Percentiles rank a stretch among this genome's conserved stretches.
Evolutionary conservation across 2,797 vertebrate species (phyloP).

Genomic region (Falco novaeseelandiae): DNA sequence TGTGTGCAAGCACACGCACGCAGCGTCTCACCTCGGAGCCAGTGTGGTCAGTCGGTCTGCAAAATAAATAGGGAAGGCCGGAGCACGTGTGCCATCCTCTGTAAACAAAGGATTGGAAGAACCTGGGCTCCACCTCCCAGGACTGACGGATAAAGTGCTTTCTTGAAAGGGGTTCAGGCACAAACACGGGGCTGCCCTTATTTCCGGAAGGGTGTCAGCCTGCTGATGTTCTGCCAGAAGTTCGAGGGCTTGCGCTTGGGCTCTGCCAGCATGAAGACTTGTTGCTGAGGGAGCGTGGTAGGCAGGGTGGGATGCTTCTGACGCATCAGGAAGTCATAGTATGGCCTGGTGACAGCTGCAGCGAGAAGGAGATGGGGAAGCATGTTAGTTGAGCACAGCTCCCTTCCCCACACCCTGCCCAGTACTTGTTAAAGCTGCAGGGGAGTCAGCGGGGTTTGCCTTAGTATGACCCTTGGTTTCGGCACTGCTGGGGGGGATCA

Average conservation of each 20-base stretch:
- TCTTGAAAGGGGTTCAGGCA: constrained; percentile 72
- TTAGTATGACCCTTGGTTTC: neutral
- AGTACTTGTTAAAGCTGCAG: neutral
- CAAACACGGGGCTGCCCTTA: constrained; percentile 73
- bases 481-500: neutral
- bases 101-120: constrained; percentile 35
- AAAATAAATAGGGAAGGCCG: constrained; percentile 52
- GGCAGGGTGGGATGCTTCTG: constrained; percentile 91
- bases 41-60: neutral
- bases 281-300: constrained; percentile 87
- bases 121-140: constrained; percentile 54
- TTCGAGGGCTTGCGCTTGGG: constrained; percentile 94
- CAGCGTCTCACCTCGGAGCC: neutral
- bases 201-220: constrained; percentile 94
- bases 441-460: neutral
- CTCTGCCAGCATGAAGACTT: constrained; percentile 93
- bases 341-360: constrained; percentile 87
- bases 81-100: constrained; percentile 41
- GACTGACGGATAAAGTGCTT: constrained; percentile 86
- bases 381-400: neutral
- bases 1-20: neutral
- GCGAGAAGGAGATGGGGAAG: neutral
- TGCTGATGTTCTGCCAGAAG: constrained; percentile 97
- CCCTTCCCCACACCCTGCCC: fast-evolving
- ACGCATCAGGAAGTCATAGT: constrained; percentile 90